Conservation (phyloP, 2,797 vertebrate species). For the Acanthis flammea region DNA sequence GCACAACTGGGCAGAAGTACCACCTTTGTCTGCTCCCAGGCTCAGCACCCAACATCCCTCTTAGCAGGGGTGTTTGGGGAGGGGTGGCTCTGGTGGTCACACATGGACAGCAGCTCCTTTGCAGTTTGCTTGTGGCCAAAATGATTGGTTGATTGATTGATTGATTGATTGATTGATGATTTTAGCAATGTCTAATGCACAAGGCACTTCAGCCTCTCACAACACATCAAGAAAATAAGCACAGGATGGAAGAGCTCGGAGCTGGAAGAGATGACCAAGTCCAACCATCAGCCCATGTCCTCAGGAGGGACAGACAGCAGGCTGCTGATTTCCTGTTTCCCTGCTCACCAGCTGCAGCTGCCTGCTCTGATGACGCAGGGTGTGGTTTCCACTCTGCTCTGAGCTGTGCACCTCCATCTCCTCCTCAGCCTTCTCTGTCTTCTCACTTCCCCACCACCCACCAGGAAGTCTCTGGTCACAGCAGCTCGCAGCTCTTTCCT, state of each 20-base stretch:
- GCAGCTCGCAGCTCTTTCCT: background rate
- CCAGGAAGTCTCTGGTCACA: background rate
- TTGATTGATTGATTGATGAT: background rate
- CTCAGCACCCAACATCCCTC: background rate
- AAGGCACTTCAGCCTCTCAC: background rate
- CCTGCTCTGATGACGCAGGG: background rate
- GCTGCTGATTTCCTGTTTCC: background rate
- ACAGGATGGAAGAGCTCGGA: background rate
- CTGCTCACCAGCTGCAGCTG: background rate
- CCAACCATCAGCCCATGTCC: accelerated
- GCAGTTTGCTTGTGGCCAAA: background rate
- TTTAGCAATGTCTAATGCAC: background rate
- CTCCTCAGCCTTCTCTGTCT: background rate
- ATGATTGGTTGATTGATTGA: background rate
- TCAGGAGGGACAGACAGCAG: background rate
- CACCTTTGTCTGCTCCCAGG: background rate
- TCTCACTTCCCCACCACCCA: background rate
- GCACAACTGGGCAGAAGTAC: accelerated
- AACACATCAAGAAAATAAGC: accelerated
- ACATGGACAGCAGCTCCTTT: background rate
- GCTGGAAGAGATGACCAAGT: background rate
- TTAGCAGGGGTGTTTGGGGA: accelerated
- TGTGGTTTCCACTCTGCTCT: background rate
- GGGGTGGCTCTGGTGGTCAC: background rate
- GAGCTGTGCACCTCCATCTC: accelerated